Conservation (phyloP, 1,140 invertebrate genomes). For the Pogonognathellus flavescens region DNA sequence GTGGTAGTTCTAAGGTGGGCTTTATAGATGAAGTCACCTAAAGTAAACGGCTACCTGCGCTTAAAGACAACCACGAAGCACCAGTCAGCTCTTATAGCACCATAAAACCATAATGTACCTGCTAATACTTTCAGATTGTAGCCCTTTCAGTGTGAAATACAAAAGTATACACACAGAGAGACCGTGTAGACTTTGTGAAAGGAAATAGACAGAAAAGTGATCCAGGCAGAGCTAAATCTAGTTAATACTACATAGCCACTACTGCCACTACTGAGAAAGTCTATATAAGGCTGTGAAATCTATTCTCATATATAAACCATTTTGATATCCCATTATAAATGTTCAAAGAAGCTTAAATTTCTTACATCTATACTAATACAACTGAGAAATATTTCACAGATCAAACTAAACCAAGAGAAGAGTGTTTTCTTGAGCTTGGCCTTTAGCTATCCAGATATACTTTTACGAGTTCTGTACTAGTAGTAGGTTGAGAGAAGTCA, state of each 20-base stretch:
- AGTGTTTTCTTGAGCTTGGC: conserved; percentile 14
- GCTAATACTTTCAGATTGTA: too few relatives aligned
- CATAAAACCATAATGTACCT: too few relatives aligned
- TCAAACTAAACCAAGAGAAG: conserved; percentile 6
- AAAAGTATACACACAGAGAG: too few relatives aligned
- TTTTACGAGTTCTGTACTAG: too few relatives aligned
- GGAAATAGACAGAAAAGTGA: background rate
- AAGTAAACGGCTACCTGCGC: conserved; percentile 30
- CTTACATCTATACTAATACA: conserved; percentile 27
- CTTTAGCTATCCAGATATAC: conserved; percentile 16
- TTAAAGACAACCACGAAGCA: background rate
- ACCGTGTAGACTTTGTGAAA: background rate
- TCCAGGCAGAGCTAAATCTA: too few relatives aligned
- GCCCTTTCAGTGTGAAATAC: too few relatives aligned
- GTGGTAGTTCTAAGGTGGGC: background rate
- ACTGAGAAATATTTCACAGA: conserved; percentile 31
- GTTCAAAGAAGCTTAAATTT: too few relatives aligned
- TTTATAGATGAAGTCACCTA: conserved; percentile 30
- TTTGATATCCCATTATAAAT: too few relatives aligned
- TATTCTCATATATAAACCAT: too few relatives aligned
- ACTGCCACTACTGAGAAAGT: too few relatives aligned
- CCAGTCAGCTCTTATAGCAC: background rate
- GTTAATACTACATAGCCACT: too few relatives aligned
- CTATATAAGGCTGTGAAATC: too few relatives aligned
- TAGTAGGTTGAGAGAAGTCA: background rate